A percentile compares a stretch with the other conserved stretches of the same genome.
Evolutionary conservation across 2,113 vertebrate species (phyloP).

Genomic region (Anhinga anhinga): DNA sequence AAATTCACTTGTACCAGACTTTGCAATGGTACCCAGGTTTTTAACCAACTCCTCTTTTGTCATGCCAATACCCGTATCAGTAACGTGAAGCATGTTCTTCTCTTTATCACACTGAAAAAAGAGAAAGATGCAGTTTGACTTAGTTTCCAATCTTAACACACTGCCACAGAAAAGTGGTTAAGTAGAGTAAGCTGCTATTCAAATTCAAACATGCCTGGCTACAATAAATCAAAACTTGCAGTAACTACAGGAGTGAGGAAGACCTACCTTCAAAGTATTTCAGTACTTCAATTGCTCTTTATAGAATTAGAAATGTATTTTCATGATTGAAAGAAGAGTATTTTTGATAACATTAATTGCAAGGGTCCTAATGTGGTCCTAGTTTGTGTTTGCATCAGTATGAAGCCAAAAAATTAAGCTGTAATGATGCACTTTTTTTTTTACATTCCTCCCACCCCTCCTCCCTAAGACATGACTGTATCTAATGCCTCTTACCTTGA

Average conservation of each 20-base stretch:
- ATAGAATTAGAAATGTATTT: neutral
- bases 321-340: accelerated
- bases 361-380: neutral
- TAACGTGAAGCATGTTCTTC: constrained; percentile 97
- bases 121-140: neutral
- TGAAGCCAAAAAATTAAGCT: neutral
- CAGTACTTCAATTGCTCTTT: neutral
- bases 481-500: constrained; percentile 78
- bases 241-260: neutral
- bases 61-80: constrained; percentile 97
- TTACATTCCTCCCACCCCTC: neutral
- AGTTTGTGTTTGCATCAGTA: neutral
- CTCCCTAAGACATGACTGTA: accelerated
- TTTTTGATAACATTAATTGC: neutral
- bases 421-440: neutral
- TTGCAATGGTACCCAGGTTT: constrained; percentile 97
- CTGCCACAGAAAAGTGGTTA: neutral
- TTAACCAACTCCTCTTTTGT: constrained; percentile 94
- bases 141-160: neutral
- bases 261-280: neutral
- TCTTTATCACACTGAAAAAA: constrained; percentile 91
- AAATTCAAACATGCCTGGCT: neutral
- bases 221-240: neutral
- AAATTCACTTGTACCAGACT: constrained; percentile 98
- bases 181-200: neutral